A percentile compares a stretch with the other conserved stretches of the same genome.
These are phyloP conservation scores for Apogon talboti DNA, from an alignment of 2,797 vertebrate species.

Conservation along the genomic window DNA sequence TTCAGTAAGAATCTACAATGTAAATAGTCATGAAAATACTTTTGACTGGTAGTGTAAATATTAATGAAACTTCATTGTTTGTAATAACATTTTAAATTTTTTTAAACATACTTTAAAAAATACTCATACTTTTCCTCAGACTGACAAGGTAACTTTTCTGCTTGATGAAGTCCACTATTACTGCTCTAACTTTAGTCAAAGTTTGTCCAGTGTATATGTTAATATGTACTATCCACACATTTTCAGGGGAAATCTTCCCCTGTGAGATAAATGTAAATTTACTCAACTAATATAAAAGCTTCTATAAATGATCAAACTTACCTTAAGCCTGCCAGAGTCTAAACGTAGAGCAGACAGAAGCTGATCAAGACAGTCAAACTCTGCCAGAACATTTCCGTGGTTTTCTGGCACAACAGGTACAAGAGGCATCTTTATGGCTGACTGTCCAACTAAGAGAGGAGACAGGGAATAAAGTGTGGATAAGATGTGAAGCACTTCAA, in stretches of 20 bases:
- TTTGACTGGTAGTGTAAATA: too few relatives aligned
- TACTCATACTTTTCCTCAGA: too few relatives aligned
- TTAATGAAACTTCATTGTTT: neutral
- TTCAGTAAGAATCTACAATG: too few relatives aligned
- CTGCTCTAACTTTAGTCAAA: neutral
- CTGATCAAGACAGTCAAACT: constrained; percentile 92
- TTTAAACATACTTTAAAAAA: too few relatives aligned
- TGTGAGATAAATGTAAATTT: too few relatives aligned
- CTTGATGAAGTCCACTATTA: neutral
- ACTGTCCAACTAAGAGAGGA: constrained; percentile 37
- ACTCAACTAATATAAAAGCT: neutral
- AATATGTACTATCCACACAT: too few relatives aligned
- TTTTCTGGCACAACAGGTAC: constrained; percentile 86
- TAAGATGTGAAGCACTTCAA: neutral
- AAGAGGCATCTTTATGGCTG: constrained; percentile 79
- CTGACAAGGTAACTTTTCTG: neutral
- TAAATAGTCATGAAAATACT: too few relatives aligned
- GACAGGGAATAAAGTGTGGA: constrained; percentile 11
- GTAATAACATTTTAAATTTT: neutral
- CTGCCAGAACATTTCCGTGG: constrained; percentile 90
- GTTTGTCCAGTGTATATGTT: too few relatives aligned
- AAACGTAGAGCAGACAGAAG: constrained; percentile 93
- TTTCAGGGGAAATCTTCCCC: too few relatives aligned
- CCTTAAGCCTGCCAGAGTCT: constrained; percentile 94
- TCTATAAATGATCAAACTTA: constrained; percentile 50